Base-by-base conservation (phyloP, 2,113 vertebrate genomes). In the Camarhynchus parvulus region DNA sequence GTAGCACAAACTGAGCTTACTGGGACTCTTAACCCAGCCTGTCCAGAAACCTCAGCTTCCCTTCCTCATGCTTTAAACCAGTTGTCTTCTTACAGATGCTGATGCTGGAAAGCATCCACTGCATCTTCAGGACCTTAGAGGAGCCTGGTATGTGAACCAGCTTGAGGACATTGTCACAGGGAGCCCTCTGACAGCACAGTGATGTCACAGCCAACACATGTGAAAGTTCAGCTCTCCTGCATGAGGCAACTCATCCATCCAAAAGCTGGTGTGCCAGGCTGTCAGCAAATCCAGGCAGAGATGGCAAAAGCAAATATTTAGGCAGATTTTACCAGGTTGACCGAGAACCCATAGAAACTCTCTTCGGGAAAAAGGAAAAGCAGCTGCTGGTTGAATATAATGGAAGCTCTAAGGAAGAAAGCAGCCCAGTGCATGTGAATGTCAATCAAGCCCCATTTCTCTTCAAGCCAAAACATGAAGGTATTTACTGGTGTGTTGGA, bases 121-220 rank as follows among this genome's bases (percentile, higher is more conserved):
- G 30, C 67, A 75, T 37, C 58, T 46, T 42, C 67, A 68, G 56
- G 21, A 63, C 4, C 49, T 24, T 18, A 12, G 14, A 55, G 33
- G 41, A 55, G 49, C 11, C 69, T 39, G 59, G 18, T 2, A 22
- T 15, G 33, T 21, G 33, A n/a, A 41, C 50, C 61, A 85, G 33
- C 58, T 49, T 4, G 1, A 47, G 59, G 49, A 23, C 27, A 10
- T 11, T 27, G 52, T 41, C 74, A 9, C 2, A 8, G 33, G 8
- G 46, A 61, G 14, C 35, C 55, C 78, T 58, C 47, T 19, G 75
- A 39, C 23, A 61, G 66, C 50, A 44, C 7, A 6, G 9, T 0
- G 0, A 2, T 5, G 11, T 19, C 73, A 15, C 44, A 17, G 61
- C 63, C 31, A 42, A 1, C 44, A 22, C 22, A 2, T 0, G 30